Conservation (phyloP, 2,888 invertebrate genomes). For the Tridacna crocea region DNA sequence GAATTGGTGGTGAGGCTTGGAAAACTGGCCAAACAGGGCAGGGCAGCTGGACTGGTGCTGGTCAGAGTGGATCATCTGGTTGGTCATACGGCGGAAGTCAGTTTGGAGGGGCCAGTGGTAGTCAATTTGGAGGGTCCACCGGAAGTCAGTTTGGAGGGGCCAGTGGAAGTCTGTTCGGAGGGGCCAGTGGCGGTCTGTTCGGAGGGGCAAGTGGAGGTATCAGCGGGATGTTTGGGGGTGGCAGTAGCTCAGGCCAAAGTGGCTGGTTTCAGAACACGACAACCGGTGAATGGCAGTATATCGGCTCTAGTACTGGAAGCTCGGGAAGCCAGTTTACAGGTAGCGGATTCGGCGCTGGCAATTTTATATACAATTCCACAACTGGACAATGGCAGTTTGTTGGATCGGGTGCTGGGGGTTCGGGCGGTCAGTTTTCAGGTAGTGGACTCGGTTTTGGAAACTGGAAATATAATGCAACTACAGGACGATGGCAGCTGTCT, state of each 20-base stretch:
- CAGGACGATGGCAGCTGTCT: not conserved
- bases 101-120: not conserved
- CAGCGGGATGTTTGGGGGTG: not conserved
- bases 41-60: slow-evolving; percentile 1
- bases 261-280: not conserved
- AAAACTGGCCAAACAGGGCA: not conserved
- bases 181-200: not conserved
- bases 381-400: not conserved
- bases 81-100: not conserved
- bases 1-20: not conserved
- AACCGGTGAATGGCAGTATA: not conserved
- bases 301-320: not conserved
- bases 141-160: not conserved
- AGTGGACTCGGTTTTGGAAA: not conserved
- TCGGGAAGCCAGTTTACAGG: slow-evolving; percentile 4
- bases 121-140: not conserved
- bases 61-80: not conserved
- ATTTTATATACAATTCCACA: not conserved
- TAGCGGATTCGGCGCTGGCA: not conserved
- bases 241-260: not conserved
- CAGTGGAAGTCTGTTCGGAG: not conserved
- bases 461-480: not conserved
- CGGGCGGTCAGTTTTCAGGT: not conserved
- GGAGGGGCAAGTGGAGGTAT: no score
- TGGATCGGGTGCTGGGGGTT: not conserved